A percentile compares a stretch with the other conserved stretches of the same genome.
These are phyloP conservation scores for Hyppa rectilinea DNA, from an alignment of 2,888 invertebrate genomes.

Conservation along the genomic window DNA sequence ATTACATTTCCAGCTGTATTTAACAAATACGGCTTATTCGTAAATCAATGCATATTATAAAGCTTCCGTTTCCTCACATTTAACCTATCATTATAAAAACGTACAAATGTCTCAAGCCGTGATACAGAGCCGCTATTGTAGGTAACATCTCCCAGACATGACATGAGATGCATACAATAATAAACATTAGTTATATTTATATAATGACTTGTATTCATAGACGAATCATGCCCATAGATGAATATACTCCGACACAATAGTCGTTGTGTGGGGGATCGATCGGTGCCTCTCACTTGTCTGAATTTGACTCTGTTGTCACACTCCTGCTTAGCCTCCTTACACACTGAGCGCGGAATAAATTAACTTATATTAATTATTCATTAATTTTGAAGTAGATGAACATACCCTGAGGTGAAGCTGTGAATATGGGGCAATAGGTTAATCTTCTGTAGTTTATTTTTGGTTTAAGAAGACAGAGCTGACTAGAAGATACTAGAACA, in stretches of 20 bases:
- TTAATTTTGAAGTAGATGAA: conserved; percentile 18
- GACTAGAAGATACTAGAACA: background rate
- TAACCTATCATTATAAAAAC: background rate
- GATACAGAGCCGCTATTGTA: background rate
- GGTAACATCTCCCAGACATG: background rate
- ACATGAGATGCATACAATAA: background rate
- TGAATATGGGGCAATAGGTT: background rate
- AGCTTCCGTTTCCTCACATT: background rate
- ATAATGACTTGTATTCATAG: background rate
- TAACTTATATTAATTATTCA: conserved; percentile 39
- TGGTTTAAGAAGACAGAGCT: background rate
- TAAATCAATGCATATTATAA: background rate
- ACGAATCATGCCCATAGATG: background rate
- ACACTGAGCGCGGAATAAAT: conserved; percentile 23
- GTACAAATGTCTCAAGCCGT: background rate
- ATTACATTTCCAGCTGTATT: background rate
- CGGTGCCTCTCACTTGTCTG: conserved; percentile 5
- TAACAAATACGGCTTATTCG: background rate
- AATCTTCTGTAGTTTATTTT: background rate
- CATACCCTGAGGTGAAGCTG: background rate
- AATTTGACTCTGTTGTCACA: conserved; percentile 3
- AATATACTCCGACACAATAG: background rate
- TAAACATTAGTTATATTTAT: background rate
- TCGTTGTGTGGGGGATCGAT: conserved; percentile 31
- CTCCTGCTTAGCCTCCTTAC: background rate